phyloP scores from a whole-genome alignment of 2,113 vertebrate genomes.

The Catharus minimus region DNA sequence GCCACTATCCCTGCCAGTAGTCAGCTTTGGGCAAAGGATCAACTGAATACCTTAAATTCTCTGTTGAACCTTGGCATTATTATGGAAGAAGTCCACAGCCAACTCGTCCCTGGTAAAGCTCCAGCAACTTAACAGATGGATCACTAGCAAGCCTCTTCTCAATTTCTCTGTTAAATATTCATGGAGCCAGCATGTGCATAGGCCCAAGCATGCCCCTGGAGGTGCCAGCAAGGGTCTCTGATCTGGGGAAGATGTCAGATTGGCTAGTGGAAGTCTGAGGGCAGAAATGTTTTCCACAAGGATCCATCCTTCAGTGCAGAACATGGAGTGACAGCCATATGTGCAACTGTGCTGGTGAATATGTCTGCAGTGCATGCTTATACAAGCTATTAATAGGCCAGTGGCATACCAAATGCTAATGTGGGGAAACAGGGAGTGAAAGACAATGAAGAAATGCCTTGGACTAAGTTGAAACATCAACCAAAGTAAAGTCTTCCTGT shows the following conservation, averaged over 20 bases:
- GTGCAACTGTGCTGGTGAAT: slow-evolving; percentile 45
- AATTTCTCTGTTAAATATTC: slow-evolving; percentile 77
- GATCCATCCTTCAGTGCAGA: slow-evolving; percentile 58
- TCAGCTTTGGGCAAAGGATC: slow-evolving; percentile 54
- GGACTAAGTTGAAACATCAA: neutral
- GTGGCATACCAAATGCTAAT: slow-evolving; percentile 6
- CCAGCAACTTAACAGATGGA: slow-evolving; percentile 76
- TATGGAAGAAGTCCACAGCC: slow-evolving; percentile 61
- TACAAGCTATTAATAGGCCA: slow-evolving; percentile 54
- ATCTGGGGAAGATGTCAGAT: slow-evolving; percentile 49
- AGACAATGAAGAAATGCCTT: slow-evolving; percentile 21
- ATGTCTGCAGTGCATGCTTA: slow-evolving; percentile 45
- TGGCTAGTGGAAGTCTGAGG: slow-evolving; percentile 48
- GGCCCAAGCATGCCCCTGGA: slow-evolving; percentile 51
- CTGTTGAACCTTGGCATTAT: slow-evolving; percentile 63
- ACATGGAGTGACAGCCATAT: slow-evolving; percentile 45
- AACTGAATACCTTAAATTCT: slow-evolving; percentile 62
- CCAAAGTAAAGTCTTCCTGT: neutral
- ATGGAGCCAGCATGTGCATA: slow-evolving; percentile 65
- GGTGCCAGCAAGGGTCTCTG: slow-evolving; percentile 52
- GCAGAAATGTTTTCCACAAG: slow-evolving; percentile 54
- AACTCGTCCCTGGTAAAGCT: slow-evolving; percentile 71
- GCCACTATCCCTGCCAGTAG: slow-evolving; percentile 4
- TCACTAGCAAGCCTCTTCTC: slow-evolving; percentile 64
- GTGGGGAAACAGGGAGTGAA: slow-evolving; percentile 42